Conservation (phyloP, 2,888 invertebrate genomes). For the Cordylochernes scorpioides region DNA sequence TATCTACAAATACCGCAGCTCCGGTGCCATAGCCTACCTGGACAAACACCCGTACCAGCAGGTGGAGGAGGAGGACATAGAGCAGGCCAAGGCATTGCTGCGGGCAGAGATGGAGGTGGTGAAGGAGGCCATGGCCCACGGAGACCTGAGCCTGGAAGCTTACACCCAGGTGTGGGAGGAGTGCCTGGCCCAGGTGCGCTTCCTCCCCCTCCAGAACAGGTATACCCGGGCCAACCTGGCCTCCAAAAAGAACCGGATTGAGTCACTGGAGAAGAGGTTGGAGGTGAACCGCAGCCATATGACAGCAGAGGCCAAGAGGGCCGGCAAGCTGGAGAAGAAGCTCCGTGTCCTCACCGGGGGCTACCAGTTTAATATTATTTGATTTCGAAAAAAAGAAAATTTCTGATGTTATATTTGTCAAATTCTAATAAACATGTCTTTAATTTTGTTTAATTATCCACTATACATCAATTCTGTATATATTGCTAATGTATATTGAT, state of each 20-base stretch:
- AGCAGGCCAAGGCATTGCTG: slow-evolving; percentile 37
- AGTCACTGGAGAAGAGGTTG: slow-evolving; percentile 65
- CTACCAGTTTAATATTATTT: too few relatives aligned
- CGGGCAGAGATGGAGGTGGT: slow-evolving; percentile 64
- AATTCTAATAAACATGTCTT: too few relatives aligned
- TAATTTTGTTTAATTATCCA: too few relatives aligned
- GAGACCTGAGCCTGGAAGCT: slow-evolving; percentile 65
- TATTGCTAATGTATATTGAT: too few relatives aligned
- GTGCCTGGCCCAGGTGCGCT: slow-evolving; percentile 61
- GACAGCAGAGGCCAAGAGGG: slow-evolving; percentile 83
- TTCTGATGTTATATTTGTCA: too few relatives aligned
- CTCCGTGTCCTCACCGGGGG: slow-evolving; percentile 78
- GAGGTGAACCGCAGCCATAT: slow-evolving; percentile 75
- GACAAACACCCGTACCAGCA: too few relatives aligned
- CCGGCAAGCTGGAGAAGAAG: slow-evolving; percentile 92
- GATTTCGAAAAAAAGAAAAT: too few relatives aligned
- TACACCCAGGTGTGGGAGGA: slow-evolving; percentile 93
- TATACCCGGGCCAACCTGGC: slow-evolving; percentile 83
- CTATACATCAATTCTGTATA: too few relatives aligned
- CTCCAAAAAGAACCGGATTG: slow-evolving; percentile 79
- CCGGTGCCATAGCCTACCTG: too few relatives aligned
- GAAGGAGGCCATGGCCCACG: slow-evolving; percentile 77
- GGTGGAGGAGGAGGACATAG: too few relatives aligned
- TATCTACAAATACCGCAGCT: too few relatives aligned
- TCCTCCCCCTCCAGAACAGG: slow-evolving; percentile 63